Conservation (phyloP, 2,113 vertebrate genomes). For the Myotis yumanensis region DNA sequence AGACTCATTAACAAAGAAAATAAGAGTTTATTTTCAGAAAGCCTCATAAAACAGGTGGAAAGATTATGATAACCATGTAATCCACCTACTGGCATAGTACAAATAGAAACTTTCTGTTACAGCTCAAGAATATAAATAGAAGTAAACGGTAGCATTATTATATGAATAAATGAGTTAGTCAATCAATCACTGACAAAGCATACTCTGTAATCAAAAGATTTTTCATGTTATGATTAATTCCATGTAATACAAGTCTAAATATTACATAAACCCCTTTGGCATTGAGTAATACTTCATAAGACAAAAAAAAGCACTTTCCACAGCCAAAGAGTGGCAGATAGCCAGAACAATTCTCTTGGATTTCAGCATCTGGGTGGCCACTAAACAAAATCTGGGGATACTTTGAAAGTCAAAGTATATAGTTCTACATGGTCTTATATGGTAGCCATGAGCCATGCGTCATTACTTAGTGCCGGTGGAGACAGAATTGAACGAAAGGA, state of each 20-base stretch:
- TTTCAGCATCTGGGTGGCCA: constrained; percentile 67
- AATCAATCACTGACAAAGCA: constrained; percentile 86
- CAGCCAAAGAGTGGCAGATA: not conserved
- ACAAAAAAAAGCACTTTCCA: constrained; percentile 53
- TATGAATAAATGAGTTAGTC: constrained; percentile 86
- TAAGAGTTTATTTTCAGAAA: not conserved
- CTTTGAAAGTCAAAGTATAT: constrained; percentile 32
- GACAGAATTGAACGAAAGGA: not conserved
- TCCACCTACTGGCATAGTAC: constrained; percentile 70
- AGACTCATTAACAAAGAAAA: not conserved
- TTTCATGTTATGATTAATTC: constrained; percentile 88
- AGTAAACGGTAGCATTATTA: constrained; percentile 80
- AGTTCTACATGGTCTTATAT: not conserved
- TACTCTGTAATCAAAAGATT: constrained; percentile 86
- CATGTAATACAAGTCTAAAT: constrained; percentile 86
- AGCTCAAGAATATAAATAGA: constrained; percentile 84
- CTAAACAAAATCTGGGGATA: not conserved
- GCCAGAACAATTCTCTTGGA: constrained; percentile 53
- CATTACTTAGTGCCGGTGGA: not conserved
- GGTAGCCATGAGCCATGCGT: accelerated
- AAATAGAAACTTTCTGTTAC: constrained; percentile 79
- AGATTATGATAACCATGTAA: constrained; percentile 72
- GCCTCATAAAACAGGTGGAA: constrained; percentile 36
- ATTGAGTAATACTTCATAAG: constrained; percentile 82
- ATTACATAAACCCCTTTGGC: constrained; percentile 86